Evolutionary conservation across 2,888 invertebrate species (phyloP).

Genomic region (Listrodromus nycthemerus): DNA sequence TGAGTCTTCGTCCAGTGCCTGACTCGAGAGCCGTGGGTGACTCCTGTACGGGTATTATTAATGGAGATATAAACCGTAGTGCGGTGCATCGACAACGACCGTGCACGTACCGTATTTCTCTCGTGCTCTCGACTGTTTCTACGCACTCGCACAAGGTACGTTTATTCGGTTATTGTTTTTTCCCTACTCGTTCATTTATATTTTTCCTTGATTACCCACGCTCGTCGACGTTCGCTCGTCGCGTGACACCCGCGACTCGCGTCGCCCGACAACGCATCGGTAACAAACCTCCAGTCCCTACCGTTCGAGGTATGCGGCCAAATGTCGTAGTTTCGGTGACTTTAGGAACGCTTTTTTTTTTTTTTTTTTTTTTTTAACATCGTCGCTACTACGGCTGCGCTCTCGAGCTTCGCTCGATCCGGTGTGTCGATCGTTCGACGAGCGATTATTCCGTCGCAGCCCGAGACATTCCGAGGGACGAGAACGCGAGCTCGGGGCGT

Average conservation of each 20-base stretch:
- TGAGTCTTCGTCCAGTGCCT: constrained; percentile 57
- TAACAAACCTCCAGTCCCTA: background rate
- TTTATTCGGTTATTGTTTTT: constrained; percentile 16
- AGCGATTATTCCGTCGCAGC: background rate
- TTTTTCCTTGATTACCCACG: background rate
- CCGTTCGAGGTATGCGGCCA: constrained; percentile 12
- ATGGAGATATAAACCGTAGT: constrained; percentile 39
- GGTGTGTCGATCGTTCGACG: background rate
- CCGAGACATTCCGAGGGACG: constrained; percentile 8
- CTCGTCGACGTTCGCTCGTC: constrained; percentile 3
- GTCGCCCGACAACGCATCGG: background rate
- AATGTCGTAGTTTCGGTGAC: background rate
- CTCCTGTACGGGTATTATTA: constrained; percentile 30
- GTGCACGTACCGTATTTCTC: constrained; percentile 21
- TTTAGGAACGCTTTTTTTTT: background rate
- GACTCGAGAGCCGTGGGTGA: constrained; percentile 41
- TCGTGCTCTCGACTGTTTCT: constrained; percentile 72
- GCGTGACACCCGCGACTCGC: constrained; percentile 29
- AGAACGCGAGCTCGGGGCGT: constrained; percentile 18
- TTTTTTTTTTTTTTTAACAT: constrained; percentile 1
- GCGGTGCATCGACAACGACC: constrained; percentile 3
- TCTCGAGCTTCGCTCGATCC: background rate
- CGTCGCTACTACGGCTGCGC: background rate
- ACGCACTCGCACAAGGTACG: constrained; percentile 78
- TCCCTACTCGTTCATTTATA: background rate